These are phyloP conservation scores for Festucalex cinctus DNA, from an alignment of 2,113 vertebrate species.

Conservation along the genomic window DNA sequence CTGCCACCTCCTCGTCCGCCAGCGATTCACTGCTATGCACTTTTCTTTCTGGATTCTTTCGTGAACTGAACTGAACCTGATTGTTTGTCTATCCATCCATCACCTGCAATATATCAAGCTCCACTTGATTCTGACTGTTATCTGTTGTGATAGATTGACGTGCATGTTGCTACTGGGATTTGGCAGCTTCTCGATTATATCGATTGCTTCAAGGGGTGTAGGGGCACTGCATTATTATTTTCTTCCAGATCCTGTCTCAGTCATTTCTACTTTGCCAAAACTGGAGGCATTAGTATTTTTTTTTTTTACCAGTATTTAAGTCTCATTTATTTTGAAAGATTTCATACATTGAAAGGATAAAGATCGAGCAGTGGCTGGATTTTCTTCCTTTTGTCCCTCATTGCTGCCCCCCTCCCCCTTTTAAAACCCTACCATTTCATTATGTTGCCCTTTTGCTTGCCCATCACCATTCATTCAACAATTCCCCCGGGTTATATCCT, in stretches of 20 bases:
- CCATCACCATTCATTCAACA: background rate
- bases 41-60: constrained; percentile 18
- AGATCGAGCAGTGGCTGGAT: background rate
- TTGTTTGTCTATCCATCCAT: constrained; percentile 46
- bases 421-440: constrained; percentile 38
- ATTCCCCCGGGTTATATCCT: constrained; percentile 11
- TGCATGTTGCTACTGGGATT: constrained; percentile 34
- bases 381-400: constrained; percentile 12
- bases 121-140: constrained; percentile 37
- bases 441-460: constrained; percentile 17
- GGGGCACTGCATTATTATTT: constrained; percentile 4
- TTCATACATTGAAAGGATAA: background rate
- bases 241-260: background rate
- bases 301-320: background rate
- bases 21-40: constrained; percentile 22
- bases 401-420: constrained; percentile 14
- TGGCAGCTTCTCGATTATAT: constrained; percentile 24
- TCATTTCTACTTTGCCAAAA: constrained; percentile 3
- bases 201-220: constrained; percentile 30
- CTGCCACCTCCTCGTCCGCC: constrained; percentile 38
- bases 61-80: constrained; percentile 31
- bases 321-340: background rate
- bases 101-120: constrained; percentile 41
- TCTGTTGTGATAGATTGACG: constrained; percentile 34
- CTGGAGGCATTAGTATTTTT: background rate